These are phyloP conservation scores for Belgica antarctica DNA, from an alignment of 2,888 invertebrate genomes.

Conservation along the genomic window DNA sequence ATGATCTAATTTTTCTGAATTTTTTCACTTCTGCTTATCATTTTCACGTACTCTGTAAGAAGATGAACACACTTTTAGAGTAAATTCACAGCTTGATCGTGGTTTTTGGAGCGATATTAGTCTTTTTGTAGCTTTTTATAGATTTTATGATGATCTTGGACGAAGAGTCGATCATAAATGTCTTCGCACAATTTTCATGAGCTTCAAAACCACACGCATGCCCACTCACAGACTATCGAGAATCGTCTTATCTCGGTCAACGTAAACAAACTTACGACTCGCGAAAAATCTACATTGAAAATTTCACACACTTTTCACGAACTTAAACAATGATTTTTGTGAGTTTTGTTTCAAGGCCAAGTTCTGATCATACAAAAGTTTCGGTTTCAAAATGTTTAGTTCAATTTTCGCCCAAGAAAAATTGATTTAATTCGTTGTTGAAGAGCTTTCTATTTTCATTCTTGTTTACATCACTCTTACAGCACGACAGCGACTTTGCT, in stretches of 20 bases:
- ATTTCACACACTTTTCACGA: neutral
- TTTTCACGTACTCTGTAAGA: neutral
- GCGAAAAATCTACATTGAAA: neutral
- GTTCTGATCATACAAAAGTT: neutral
- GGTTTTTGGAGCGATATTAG: too few relatives aligned
- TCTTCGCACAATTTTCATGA: too few relatives aligned
- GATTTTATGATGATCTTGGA: too few relatives aligned
- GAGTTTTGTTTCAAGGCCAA: neutral
- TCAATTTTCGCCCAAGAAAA: too few relatives aligned
- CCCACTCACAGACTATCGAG: too few relatives aligned
- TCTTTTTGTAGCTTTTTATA: too few relatives aligned
- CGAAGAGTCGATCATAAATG: too few relatives aligned
- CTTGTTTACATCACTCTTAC: neutral
- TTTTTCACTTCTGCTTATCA: slow-evolving; percentile 22
- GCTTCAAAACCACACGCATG: too few relatives aligned
- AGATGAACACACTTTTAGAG: neutral
- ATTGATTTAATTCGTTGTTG: neutral
- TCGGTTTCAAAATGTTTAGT: too few relatives aligned
- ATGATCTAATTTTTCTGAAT: neutral
- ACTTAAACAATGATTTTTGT: neutral
- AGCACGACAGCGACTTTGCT: slow-evolving; percentile 1
- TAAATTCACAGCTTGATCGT: slow-evolving; percentile 1
- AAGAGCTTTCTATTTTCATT: neutral
- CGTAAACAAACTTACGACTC: neutral
- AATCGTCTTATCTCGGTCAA: neutral